Evolutionary conservation across 2,797 vertebrate species (phyloP).

Genomic region (Sylvilagus floridanus): DNA sequence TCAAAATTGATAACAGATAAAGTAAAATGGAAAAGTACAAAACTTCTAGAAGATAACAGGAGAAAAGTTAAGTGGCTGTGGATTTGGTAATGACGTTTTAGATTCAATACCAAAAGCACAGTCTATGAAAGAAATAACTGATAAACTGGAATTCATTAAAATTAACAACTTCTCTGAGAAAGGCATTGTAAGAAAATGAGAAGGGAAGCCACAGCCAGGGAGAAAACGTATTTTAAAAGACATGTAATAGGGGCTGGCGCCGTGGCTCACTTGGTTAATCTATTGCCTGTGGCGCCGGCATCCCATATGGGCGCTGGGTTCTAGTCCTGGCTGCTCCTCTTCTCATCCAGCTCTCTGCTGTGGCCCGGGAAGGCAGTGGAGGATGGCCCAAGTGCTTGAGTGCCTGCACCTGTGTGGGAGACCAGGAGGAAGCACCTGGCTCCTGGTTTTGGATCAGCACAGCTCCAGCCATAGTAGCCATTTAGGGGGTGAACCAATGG

Average conservation of each 20-base stretch:
- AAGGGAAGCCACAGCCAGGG: neutral
- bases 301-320: no score
- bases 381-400: no score
- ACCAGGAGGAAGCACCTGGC: no score
- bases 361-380: no score
- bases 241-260: neutral
- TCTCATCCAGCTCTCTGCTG: no score
- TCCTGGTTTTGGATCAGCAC: no score
- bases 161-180: neutral
- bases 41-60: neutral
- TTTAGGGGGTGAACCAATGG: no score
- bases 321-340: no score
- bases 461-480: no score
- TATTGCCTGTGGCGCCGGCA: no score
- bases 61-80: neutral
- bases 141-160: neutral
- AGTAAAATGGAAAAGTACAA: constrained; percentile 30
- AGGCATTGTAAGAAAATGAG: neutral
- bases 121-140: neutral
- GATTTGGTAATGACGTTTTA: neutral
- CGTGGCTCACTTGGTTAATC: no score
- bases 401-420: no score
- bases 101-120: neutral
- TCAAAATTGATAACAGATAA: neutral
- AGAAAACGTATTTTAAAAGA: constrained; percentile 1